phyloP scores from a whole-genome alignment of 2,797 vertebrate species.

The Arnoldichthys spilopterus region DNA sequence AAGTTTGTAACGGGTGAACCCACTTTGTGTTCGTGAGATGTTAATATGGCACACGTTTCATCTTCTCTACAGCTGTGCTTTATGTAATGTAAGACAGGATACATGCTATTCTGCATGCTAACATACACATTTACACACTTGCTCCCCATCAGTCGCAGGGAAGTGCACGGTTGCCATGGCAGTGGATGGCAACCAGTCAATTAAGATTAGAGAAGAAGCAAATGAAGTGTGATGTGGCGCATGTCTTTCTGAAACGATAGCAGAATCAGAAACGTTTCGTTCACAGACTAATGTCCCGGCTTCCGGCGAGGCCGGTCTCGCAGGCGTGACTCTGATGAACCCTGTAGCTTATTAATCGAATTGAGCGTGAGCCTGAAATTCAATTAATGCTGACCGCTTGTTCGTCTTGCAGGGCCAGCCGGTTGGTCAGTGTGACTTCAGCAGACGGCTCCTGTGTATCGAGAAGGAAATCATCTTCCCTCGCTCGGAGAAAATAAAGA shows the following conservation, averaged over 20 bases:
- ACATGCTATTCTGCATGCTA: neutral
- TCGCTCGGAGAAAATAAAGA: slow-evolving; percentile 94
- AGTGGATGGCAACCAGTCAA: slow-evolving; percentile 23
- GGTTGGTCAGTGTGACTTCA: slow-evolving; percentile 96
- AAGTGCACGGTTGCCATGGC: slow-evolving; percentile 51
- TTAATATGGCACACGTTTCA: no score
- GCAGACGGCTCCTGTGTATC: slow-evolving; percentile 90
- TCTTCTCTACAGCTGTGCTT: no score
- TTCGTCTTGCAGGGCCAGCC: slow-evolving; percentile 86
- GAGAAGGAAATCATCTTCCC: slow-evolving; percentile 96
- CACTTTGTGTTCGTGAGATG: no score
- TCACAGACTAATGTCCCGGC: neutral
- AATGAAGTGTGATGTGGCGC: slow-evolving; percentile 19
- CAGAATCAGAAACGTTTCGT: neutral
- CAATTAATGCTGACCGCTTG: neutral
- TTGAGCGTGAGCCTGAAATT: neutral
- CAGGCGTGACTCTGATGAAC: slow-evolving; percentile 6
- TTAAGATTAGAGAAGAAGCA: slow-evolving; percentile 11
- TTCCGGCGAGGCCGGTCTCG: neutral
- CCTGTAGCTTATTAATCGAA: neutral
- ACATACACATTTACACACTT: neutral
- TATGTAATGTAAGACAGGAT: neutral
- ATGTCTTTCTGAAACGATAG: neutral
- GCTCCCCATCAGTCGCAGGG: slow-evolving; percentile 1
- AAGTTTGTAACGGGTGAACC: no score